These are phyloP conservation scores for Rhinolophus sinicus DNA, from an alignment of 2,113 vertebrate genomes.

Conservation along the genomic window DNA sequence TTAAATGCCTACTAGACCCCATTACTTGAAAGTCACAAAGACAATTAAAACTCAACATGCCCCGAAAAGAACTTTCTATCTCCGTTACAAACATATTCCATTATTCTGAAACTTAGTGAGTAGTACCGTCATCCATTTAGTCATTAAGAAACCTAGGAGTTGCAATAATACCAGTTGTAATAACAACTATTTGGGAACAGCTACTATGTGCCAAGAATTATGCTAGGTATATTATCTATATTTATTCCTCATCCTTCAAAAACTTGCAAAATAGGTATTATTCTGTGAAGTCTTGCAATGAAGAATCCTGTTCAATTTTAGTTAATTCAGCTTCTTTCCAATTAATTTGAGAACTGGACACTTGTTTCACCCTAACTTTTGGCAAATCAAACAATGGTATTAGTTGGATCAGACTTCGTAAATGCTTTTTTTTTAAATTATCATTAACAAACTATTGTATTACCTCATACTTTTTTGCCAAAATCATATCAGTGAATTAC, in stretches of 20 bases:
- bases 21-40: background rate
- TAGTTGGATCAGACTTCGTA: background rate
- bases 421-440: background rate
- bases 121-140: background rate
- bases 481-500: background rate
- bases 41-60: background rate
- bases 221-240: background rate
- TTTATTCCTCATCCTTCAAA: background rate
- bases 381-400: background rate
- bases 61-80: background rate
- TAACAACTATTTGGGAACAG: background rate
- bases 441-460: background rate
- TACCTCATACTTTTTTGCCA: background rate
- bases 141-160: slow-evolving; percentile 9
- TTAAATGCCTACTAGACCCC: background rate
- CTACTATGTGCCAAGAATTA: background rate
- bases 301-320: background rate
- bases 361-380: background rate
- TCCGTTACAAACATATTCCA: background rate
- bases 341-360: background rate
- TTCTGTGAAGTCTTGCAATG: background rate
- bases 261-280: background rate
- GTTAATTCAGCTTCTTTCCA: background rate
- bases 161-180: background rate
- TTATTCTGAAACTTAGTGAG: background rate